These are phyloP conservation scores for Picus viridis DNA, from an alignment of 2,797 vertebrate genomes.

Conservation along the genomic window DNA sequence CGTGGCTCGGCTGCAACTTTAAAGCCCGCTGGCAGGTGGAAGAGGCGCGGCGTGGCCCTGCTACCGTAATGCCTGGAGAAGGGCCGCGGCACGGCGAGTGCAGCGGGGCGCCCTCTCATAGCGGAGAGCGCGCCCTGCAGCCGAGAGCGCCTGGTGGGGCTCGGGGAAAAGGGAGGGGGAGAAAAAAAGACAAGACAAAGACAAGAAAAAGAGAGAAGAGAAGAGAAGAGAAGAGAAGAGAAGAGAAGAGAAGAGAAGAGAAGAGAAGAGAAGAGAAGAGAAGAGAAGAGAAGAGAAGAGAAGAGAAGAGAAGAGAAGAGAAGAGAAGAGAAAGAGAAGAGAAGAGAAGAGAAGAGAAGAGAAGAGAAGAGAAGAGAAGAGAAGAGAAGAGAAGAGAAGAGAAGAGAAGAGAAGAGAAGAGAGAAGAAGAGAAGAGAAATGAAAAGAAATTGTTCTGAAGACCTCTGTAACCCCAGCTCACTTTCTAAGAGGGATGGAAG, in stretches of 20 bases:
- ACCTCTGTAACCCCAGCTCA: too few species aligned
- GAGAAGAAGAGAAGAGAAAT: too few species aligned
- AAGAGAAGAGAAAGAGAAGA: not conserved
- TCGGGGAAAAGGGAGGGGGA: not conserved
- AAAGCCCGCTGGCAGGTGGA: conserved; percentile 79
- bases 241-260: too few species aligned
- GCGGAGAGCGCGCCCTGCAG: not conserved
- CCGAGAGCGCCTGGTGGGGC: rapidly evolving
- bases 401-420: too few species aligned
- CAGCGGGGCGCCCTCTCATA: not conserved
- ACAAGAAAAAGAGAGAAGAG: not conserved
- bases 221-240: too few species aligned
- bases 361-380: too few species aligned
- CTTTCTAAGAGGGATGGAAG: not conserved
- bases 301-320: too few species aligned
- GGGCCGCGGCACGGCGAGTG: not conserved
- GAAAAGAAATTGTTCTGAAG: not conserved
- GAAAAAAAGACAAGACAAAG: rapidly evolving
- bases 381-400: too few species aligned
- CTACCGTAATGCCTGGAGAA: conserved; percentile 72
- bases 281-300: too few species aligned
- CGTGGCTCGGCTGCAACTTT: conserved; percentile 70
- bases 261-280: too few species aligned
- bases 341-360: too few species aligned
- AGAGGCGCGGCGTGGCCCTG: conserved; percentile 69